phyloP scores from a whole-genome alignment of 1,140 invertebrate species.

The Fopius arisanus region DNA sequence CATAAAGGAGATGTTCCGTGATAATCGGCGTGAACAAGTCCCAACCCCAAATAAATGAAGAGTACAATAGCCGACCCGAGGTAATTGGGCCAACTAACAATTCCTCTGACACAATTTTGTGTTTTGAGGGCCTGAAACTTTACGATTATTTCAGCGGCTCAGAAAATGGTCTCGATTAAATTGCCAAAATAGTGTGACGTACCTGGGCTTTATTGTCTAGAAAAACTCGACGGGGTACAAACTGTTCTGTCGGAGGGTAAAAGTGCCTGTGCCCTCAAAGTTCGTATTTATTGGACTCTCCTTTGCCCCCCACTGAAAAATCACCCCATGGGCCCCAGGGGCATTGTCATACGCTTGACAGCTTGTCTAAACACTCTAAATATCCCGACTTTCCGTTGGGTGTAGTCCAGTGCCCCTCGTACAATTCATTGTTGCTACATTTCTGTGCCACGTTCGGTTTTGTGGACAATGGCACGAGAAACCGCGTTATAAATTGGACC shows the following conservation, averaged over 20 bases:
- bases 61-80: too few species aligned
- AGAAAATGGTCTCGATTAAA: background rate
- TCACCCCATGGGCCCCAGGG: slow-evolving; percentile 36
- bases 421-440: background rate
- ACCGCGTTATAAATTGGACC: slow-evolving; percentile 38
- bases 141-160: background rate
- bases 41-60: too few species aligned
- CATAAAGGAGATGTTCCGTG: too few species aligned
- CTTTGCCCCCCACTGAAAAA: slow-evolving; percentile 37
- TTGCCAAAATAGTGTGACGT: background rate
- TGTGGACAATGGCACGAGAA: slow-evolving; percentile 42
- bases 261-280: background rate
- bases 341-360: slow-evolving; percentile 50
- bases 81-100: too few species aligned
- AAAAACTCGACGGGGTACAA: background rate
- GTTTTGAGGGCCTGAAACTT: background rate
- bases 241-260: background rate
- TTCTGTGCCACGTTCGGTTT: slow-evolving; percentile 38
- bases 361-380: slow-evolving; percentile 57
- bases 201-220: background rate
- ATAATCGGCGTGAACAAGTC: too few species aligned
- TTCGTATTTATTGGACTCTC: slow-evolving; percentile 28
- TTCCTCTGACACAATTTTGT: too few species aligned
- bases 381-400: slow-evolving; percentile 41
- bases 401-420: background rate